Evolutionary conservation across 2,113 vertebrate species (phyloP).

Genomic region (Gasterosteus aculeatus): DNA sequence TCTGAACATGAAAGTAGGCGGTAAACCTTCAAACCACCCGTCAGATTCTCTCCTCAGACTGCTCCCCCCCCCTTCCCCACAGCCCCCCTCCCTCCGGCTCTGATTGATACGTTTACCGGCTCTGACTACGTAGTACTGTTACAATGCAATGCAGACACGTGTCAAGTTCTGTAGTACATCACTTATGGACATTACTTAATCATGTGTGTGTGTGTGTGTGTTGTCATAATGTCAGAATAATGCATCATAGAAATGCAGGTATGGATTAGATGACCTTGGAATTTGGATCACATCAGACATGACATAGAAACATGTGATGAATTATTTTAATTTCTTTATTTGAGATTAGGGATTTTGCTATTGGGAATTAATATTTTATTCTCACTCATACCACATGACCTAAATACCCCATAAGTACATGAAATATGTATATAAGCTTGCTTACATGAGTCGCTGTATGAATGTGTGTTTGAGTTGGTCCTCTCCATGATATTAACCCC

Average conservation of each 20-base stretch:
- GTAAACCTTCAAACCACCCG: slow-evolving; percentile 32
- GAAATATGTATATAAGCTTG: slow-evolving; percentile 38
- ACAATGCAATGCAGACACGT: background rate
- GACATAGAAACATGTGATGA: background rate
- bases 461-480: slow-evolving; percentile 47
- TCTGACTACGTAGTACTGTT: background rate
- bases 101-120: slow-evolving; percentile 13
- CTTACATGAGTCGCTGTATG: slow-evolving; percentile 12
- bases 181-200: background rate
- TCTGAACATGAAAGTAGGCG: slow-evolving; percentile 44
- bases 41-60: slow-evolving; percentile 47
- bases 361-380: background rate
- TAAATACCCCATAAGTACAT: slow-evolving; percentile 33
- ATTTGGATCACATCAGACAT: slow-evolving; percentile 1
- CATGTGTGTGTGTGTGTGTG: background rate
- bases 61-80: slow-evolving; percentile 37
- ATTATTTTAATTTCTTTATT: background rate
- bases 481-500: slow-evolving; percentile 74
- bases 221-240: background rate
- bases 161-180: background rate
- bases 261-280: background rate
- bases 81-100: slow-evolving; percentile 28
- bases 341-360: background rate
- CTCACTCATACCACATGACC: background rate
- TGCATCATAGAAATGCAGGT: background rate